Evolutionary conservation across 2,113 vertebrate genomes (phyloP).

Genomic region (Helogale parvula): DNA sequence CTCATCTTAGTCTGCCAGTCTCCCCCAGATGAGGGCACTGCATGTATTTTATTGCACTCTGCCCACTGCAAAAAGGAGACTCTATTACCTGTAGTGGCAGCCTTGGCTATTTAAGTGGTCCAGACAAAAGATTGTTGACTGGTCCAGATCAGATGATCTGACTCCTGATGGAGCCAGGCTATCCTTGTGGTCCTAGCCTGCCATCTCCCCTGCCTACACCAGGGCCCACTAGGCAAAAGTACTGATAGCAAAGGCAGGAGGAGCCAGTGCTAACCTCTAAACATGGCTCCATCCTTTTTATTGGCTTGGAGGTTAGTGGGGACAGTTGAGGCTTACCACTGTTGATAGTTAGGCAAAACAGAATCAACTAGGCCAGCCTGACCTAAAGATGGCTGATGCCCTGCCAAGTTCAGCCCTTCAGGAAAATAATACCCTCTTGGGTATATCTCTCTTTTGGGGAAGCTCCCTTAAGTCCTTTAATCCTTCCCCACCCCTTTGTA

Average conservation of each 20-base stretch:
- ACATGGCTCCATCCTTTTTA: background rate
- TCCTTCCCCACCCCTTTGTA: background rate
- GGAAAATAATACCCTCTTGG: background rate
- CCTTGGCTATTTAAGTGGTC: background rate
- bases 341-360: background rate
- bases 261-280: background rate
- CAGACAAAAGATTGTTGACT: background rate
- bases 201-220: background rate
- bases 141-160: background rate
- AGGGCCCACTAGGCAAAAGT: background rate
- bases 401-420: background rate
- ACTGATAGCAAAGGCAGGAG: background rate
- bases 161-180: background rate
- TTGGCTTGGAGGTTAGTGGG: constrained; percentile 5
- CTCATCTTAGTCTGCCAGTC: constrained; percentile 43
- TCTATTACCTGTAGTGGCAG: background rate
- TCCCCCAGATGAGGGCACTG: background rate
- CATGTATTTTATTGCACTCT: constrained; percentile 44
- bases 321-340: background rate
- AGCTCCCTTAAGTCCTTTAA: background rate
- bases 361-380: background rate
- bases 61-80: constrained; percentile 34
- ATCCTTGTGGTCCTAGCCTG: background rate
- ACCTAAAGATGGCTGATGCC: background rate
- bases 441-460: background rate